Percentiles rank a stretch among this genome's conserved stretches.
Conservation (phyloP, 2,888 invertebrate genomes). For the Ditylenchus weischeri region DNA sequence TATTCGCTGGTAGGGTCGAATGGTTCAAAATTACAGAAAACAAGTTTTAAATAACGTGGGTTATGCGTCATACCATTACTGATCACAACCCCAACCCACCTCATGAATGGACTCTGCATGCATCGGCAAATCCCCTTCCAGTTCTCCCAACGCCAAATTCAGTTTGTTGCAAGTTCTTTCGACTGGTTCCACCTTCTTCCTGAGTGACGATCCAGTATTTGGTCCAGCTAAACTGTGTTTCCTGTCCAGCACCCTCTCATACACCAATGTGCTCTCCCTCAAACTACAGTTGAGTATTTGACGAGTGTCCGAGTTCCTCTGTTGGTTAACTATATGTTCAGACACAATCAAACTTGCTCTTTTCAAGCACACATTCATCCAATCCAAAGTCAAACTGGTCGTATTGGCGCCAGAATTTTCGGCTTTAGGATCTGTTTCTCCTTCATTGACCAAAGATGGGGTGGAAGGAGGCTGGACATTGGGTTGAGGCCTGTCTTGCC, state of each 20-base stretch:
- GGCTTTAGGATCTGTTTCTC: background rate
- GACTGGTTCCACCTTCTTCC: background rate
- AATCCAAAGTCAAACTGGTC: slow-evolving; percentile 18
- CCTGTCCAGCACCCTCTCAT: slow-evolving; percentile 17
- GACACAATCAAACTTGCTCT: slow-evolving; percentile 33
- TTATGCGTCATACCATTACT: background rate
- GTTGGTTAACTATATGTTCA: slow-evolving; percentile 27
- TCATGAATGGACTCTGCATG: slow-evolving; percentile 96
- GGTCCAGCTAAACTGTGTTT: no score
- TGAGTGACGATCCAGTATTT: background rate
- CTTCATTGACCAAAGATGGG: background rate
- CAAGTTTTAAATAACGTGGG: no score
- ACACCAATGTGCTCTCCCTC: slow-evolving; percentile 21
- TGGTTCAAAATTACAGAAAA: no score
- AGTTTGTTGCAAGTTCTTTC: slow-evolving; percentile 8
- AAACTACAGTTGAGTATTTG: slow-evolving; percentile 39
- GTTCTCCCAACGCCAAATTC: slow-evolving; percentile 37
- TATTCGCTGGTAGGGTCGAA: no score
- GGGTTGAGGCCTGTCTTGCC: slow-evolving; percentile 11
- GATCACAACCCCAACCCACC: slow-evolving; percentile 75
- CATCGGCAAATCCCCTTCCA: slow-evolving; percentile 84
- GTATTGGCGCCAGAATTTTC: background rate
- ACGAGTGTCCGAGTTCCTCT: slow-evolving; percentile 25
- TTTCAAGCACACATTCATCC: slow-evolving; percentile 21
- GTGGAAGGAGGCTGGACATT: background rate